These are phyloP conservation scores for Byasa hedistus DNA, from an alignment of 2,888 invertebrate genomes.

Conservation along the genomic window DNA sequence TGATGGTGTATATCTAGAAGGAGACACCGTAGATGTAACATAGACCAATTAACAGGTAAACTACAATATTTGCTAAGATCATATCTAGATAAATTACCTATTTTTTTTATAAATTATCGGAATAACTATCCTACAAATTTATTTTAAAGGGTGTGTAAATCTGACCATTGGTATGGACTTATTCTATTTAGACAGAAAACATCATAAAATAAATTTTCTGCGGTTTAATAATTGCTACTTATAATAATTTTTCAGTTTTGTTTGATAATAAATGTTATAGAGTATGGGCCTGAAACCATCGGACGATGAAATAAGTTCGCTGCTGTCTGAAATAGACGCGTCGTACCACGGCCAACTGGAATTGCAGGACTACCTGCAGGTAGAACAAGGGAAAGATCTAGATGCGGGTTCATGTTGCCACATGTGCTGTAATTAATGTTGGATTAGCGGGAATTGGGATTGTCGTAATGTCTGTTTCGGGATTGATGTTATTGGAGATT, in stretches of 20 bases:
- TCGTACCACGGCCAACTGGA: constrained; percentile 93
- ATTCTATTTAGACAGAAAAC: too few relatives aligned
- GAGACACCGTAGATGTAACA: too few relatives aligned
- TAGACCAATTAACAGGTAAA: too few relatives aligned
- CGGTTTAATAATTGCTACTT: too few relatives aligned
- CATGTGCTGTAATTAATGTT: constrained; percentile 36
- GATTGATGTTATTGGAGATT: not conserved
- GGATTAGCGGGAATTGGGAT: constrained; percentile 22
- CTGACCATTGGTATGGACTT: too few relatives aligned
- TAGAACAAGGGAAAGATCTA: constrained; percentile 58
- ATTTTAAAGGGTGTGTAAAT: too few relatives aligned
- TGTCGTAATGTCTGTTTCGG: constrained; percentile 22
- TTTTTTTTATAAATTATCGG: too few relatives aligned
- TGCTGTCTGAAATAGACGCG: constrained; percentile 91
- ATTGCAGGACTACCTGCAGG: constrained; percentile 93
- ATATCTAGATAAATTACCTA: too few relatives aligned
- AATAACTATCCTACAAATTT: too few relatives aligned
- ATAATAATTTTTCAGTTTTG: constrained; percentile 22
- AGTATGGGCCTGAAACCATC: constrained; percentile 82
- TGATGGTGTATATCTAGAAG: too few relatives aligned
- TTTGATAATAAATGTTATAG: constrained; percentile 65
- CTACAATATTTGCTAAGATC: too few relatives aligned
- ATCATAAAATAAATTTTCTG: too few relatives aligned
- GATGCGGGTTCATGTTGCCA: constrained; percentile 35
- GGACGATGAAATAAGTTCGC: constrained; percentile 86